phyloP scores from a whole-genome alignment of 2,113 vertebrate genomes.

The Paradoxurus hermaphroditus region DNA sequence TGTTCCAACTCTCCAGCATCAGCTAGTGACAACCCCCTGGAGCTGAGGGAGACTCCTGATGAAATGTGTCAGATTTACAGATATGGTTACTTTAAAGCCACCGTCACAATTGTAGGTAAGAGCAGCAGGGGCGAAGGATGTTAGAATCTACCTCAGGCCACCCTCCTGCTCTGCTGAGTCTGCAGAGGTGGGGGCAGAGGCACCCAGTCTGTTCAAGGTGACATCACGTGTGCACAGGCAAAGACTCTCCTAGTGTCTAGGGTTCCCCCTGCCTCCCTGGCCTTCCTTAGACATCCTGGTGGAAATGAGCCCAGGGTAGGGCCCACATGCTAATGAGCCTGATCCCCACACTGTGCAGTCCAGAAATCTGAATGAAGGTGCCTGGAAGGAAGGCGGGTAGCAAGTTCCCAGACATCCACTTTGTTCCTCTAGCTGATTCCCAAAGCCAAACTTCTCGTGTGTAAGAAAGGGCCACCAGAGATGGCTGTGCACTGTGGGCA shows the following conservation, averaged over 20 bases:
- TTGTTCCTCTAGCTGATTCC: not conserved
- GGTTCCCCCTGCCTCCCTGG: not conserved
- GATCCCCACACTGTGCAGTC: rapidly evolving
- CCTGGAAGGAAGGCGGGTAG: not conserved
- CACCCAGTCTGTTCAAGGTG: not conserved
- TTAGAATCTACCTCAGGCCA: not conserved
- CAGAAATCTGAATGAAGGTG: not conserved
- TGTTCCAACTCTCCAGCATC: constrained; percentile 5
- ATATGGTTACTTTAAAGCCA: constrained; percentile 85
- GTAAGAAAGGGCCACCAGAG: not conserved
- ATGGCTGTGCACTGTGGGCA: rapidly evolving
- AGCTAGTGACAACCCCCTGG: not conserved
- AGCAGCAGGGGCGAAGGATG: not conserved
- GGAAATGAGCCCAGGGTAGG: not conserved
- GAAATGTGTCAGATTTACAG: constrained; percentile 86
- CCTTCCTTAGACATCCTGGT: not conserved
- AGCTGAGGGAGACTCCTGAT: constrained; percentile 38
- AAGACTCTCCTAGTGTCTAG: not conserved
- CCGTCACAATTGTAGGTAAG: constrained; percentile 89
- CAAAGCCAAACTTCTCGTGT: not conserved
- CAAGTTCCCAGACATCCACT: not conserved
- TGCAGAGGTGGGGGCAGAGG: not conserved
- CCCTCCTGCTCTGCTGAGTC: not conserved
- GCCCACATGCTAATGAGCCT: not conserved
- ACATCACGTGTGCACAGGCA: rapidly evolving